A percentile compares a stretch with the other conserved stretches of the same genome.
These are phyloP conservation scores for Antheraea assamensis DNA, from an alignment of 2,888 invertebrate species.

Conservation along the genomic window DNA sequence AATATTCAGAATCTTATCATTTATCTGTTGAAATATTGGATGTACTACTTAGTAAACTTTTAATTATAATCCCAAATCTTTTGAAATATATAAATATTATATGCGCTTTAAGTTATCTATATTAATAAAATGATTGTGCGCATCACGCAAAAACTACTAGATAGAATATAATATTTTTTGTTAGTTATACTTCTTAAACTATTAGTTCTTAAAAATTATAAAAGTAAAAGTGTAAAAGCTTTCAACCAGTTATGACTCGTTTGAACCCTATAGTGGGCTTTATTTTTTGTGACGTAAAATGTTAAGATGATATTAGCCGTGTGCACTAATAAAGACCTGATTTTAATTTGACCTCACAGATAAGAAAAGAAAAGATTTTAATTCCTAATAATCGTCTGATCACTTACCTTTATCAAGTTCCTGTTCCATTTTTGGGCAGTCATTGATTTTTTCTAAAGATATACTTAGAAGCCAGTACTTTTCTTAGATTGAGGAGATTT, in stretches of 20 bases:
- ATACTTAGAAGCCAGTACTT: neutral
- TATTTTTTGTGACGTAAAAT: neutral
- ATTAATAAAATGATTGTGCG: neutral
- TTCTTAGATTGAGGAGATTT: neutral
- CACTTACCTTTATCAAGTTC: neutral
- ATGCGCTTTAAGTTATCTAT: neutral
- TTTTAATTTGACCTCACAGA: too few relatives aligned
- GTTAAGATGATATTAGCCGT: neutral
- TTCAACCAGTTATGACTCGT: too few relatives aligned
- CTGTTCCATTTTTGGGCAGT: neutral
- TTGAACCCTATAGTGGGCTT: neutral
- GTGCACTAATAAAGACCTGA: neutral
- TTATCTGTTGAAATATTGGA: neutral
- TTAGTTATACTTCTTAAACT: too few relatives aligned
- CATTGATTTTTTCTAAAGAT: conserved; percentile 44
- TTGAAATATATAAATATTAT: neutral
- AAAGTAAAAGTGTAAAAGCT: neutral
- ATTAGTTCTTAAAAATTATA: too few relatives aligned
- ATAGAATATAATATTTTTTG: too few relatives aligned
- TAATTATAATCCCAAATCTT: neutral
- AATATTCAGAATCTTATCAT: neutral
- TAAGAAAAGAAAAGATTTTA: too few relatives aligned
- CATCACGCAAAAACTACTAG: too few relatives aligned
- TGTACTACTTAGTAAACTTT: neutral
- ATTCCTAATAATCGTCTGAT: neutral